phyloP scores from a whole-genome alignment of 35 echinoderm and acorn worm genomes.

The Lytechinus pictus region DNA sequence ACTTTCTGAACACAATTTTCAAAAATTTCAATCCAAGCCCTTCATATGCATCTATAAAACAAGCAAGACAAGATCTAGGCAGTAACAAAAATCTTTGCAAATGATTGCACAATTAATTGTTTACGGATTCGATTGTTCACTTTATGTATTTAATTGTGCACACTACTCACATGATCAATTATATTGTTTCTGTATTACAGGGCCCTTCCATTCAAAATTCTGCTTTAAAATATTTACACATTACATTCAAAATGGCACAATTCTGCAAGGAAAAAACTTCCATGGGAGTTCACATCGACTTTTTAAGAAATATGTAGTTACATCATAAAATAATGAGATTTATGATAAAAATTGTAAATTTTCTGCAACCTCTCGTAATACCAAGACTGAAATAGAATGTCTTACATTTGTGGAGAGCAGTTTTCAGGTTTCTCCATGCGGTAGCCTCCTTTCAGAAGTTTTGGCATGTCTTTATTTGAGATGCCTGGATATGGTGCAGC shows the following conservation, averaged over 20 bases:
- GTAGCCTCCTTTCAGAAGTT: conserved; percentile 85
- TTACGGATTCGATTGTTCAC: too few species aligned
- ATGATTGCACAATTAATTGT: too few species aligned
- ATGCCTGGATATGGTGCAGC: conserved; percentile 90
- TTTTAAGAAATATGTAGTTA: not conserved
- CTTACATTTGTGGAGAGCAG: conserved; percentile 93
- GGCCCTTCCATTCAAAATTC: too few species aligned
- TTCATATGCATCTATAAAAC: not conserved
- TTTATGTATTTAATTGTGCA: too few species aligned
- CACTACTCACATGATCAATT: too few species aligned
- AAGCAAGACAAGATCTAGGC: not conserved
- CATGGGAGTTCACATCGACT: not conserved
- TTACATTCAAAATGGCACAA: too few species aligned
- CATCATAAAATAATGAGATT: not conserved
- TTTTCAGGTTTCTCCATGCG: conserved; percentile 91
- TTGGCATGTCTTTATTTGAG: conserved; percentile 78
- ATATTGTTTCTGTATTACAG: too few species aligned
- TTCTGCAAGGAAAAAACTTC: too few species aligned
- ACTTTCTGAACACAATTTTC: too few species aligned
- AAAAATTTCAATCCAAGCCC: not conserved
- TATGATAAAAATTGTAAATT: not conserved
- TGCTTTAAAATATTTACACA: too few species aligned
- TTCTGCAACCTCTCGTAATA: not conserved
- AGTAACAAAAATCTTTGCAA: too few species aligned
- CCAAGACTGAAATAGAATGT: not conserved